Base-by-base conservation (phyloP, 2,113 vertebrate species). In the Entelurus aequoreus region DNA sequence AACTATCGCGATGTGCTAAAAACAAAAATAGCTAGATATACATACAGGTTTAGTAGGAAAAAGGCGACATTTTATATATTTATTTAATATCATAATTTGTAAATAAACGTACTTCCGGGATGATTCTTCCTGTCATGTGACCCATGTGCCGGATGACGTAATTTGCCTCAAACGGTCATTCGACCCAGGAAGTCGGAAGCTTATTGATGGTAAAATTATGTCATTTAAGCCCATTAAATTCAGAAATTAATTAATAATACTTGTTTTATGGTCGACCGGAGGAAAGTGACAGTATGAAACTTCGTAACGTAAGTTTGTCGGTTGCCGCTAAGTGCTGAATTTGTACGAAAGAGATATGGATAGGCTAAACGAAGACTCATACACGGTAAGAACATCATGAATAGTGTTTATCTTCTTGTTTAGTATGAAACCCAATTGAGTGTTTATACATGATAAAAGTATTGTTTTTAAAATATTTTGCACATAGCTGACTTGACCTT, bases 371-470 rank as follows among this genome's bases (percentile, higher is more conserved):
- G 63, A 19, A 58, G 62, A 53, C 38, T 87, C 85, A 7, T 86
- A 87, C 75, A 87, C 73, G 81, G 85, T 87, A 63, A 81, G 84
- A 60, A 46, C 1, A 11, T 46, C 10, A 46, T 11, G 2, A 11
- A 12, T 46, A 11, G 10, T 46, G 42, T 12, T 42, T 4, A 12
- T 46, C 42, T 4, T 46, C 4, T 46, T 46, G 42, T 11, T 46
- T 46, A 46, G 4, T 46, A 46, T 12, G 42, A 46, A 4, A 12
- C 42, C 12, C 10, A 46, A 46, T 3, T 46, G 5, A 12, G 42
- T 3, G 10, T 46, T 46, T 12, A 12, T 46, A 3, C 42, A 12
- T 11, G 12, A 12, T 12, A 4, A 12, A 46, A 6, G 2, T 46
- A 11, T 46, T 46, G 10, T 46, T 46, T 46, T 42, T 42, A 42